phyloP scores from a whole-genome alignment of 2,888 invertebrate genomes.

The Ametastegia equiseti region DNA sequence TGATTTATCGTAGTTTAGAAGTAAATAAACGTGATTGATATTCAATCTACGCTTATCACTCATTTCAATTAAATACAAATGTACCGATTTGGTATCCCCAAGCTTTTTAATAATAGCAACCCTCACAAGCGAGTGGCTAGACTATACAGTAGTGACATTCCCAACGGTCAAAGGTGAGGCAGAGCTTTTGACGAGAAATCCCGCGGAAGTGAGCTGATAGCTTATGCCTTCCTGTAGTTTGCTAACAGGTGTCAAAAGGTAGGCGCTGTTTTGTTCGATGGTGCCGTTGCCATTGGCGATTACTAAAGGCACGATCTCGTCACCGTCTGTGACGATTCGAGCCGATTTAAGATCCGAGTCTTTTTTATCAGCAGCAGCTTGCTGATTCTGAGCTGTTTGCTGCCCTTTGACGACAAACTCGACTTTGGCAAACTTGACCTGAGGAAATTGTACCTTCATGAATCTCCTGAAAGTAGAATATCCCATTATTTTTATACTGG shows the following conservation, averaged over 20 bases:
- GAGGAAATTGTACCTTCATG: constrained; percentile 89
- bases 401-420: constrained; percentile 73
- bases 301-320: constrained; percentile 65
- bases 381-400: constrained; percentile 47
- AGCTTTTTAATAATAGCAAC: neutral
- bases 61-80: too few species aligned
- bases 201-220: constrained; percentile 64
- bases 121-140: neutral
- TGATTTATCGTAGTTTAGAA: too few species aligned
- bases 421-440: constrained; percentile 83
- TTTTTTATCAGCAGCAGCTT: constrained; percentile 52
- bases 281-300: constrained; percentile 60
- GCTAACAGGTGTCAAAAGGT: constrained; percentile 65
- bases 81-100: neutral
- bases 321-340: constrained; percentile 50
- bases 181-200: constrained; percentile 62
- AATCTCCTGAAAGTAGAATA: constrained; percentile 89
- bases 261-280: constrained; percentile 62
- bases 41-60: too few species aligned
- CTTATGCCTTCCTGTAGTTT: constrained; percentile 64
- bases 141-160: constrained; percentile 54
- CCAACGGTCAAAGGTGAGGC: constrained; percentile 57
- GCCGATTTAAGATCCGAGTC: constrained; percentile 39
- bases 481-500: constrained; percentile 86
- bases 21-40: too few species aligned